These are phyloP conservation scores for Phthorimaea operculella DNA, from an alignment of 1,140 invertebrate species.

Conservation along the genomic window DNA sequence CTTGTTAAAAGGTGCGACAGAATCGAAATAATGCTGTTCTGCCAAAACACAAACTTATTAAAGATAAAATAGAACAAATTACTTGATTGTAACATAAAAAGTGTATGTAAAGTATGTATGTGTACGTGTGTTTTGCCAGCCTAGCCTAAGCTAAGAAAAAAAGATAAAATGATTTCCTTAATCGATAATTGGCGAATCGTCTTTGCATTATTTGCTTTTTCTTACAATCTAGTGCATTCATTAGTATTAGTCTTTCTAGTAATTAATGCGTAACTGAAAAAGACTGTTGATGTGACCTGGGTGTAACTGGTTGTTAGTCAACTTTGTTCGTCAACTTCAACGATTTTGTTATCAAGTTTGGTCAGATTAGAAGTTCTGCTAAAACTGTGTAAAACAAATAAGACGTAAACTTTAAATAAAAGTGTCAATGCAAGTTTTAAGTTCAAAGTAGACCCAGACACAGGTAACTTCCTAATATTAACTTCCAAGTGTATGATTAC, in stretches of 20 bases:
- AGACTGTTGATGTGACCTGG: slow-evolving; percentile 65
- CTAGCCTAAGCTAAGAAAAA: slow-evolving; percentile 64
- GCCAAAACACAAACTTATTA: slow-evolving; percentile 46
- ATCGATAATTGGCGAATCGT: slow-evolving; percentile 33
- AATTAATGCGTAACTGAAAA: slow-evolving; percentile 40
- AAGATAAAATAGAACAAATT: background rate
- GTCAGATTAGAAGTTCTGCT: too few species aligned
- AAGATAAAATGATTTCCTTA: slow-evolving; percentile 44
- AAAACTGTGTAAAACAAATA: too few species aligned
- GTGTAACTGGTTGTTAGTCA: slow-evolving; percentile 49
- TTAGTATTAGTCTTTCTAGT: slow-evolving; percentile 31
- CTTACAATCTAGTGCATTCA: slow-evolving; percentile 45
- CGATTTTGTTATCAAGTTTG: background rate
- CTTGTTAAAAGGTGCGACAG: slow-evolving; percentile 26
- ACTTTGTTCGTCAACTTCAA: slow-evolving; percentile 13
- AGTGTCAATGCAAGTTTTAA: too few species aligned
- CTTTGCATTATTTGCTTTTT: slow-evolving; percentile 23
- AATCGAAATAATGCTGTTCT: slow-evolving; percentile 52
- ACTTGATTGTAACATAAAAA: background rate
- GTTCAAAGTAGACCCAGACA: too few species aligned
- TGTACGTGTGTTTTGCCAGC: slow-evolving; percentile 50
- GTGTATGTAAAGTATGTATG: slow-evolving; percentile 7
- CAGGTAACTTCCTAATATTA: too few species aligned
- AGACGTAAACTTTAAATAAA: too few species aligned
- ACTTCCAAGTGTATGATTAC: background rate